Evolutionary conservation across 1,140 invertebrate genomes (phyloP), one percentile per base, ranked within the genome.

Genomic region (Battus philenor): DNA sequence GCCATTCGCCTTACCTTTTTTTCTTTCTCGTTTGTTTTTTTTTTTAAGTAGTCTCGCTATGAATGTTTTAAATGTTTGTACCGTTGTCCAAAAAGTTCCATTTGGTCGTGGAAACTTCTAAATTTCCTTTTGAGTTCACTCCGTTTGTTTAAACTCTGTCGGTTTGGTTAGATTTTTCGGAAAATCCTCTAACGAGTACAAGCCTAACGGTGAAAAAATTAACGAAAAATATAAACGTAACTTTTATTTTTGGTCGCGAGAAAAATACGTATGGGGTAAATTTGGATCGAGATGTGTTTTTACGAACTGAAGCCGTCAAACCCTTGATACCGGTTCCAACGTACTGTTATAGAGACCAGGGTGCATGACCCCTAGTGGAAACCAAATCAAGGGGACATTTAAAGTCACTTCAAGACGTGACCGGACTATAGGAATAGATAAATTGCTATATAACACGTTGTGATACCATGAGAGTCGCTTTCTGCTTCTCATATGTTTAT

Each of bases 301-400:
- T 47, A 38, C 36, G 41, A 26, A 50, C 26, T 39, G 50, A 50
- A 43, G 48, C 49, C 33, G 38, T 53, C 48, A 51, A 44, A 70
- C 65, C 68, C 65, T 78, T 83, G 80, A 78, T 75, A 67, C 62
- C 59, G 70, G 72, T 78, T 78, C 60, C 70, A 66, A 71, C 55
- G 48, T 50, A 75, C 45, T 63, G 47, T 53, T 54, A 59, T 49
- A 69, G 38, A 57, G 67, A 76, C 55, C 73, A 75, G 72, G 74
- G 74, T 73, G 61, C 68, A 71, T 75, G 74, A 77, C 74, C 78
- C 75, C 78, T 73, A 73, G 75, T 82, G 75, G 69, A 82, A 82
- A 76, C 78, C 78, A 82, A 82, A 82, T 82, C 78, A 82, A 78
- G 73, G 69, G 64, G 64, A 69, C 66, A 62, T 18, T 47, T 44